Evolutionary conservation across 2,113 vertebrate species (phyloP), one percentile per base, ranked within the genome.

Genomic region (Mobula birostris): DNA sequence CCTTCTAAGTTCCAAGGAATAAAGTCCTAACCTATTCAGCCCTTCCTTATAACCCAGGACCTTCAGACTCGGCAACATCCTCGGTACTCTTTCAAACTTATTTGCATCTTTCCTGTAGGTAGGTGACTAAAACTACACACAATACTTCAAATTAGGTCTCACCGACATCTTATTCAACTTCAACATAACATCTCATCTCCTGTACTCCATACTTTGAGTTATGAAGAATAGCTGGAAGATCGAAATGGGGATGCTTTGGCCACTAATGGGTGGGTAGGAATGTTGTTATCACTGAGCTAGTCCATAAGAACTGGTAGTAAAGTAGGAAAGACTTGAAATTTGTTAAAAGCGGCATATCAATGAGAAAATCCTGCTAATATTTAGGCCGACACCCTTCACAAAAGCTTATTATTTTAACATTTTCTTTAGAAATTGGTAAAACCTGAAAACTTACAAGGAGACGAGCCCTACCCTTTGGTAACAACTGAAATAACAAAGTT

Each of bases 401-500:
- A 19, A n/a, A 90, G 61, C 83, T 87, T 87, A 90, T 90, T 90
- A 90, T 66, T 68, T 90, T n/a, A 90, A 32, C 61, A 61, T 90
- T 90, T 90, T 66, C 85, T 90, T 90, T 90, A 90, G 85, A 90
- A 90, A 90, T 90, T 19, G 29, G 85, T 90, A 68, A 90, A 90
- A 90, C 58, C 70, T 93, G 91, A 92, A 68, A 40, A 48, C 24
- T 40, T 93, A 29, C 36, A 56, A 56, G n/a, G 70, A 74, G 70
- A 27, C 70, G 21, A 93, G 36, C 24, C 70, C 91, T 36, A 29
- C 66, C 72, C 32, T 93, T 93, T 74, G 40, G 40, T 93, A 56
- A 19, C 91, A 93, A 93, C 91, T 93, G 91, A 93, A 93, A 93
- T 93, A 93, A 93, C 91, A 93, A 93, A 76, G 72, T 56, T 93